Evolutionary conservation across 2,113 vertebrate species (phyloP).

Genomic region (Gallinago media): DNA sequence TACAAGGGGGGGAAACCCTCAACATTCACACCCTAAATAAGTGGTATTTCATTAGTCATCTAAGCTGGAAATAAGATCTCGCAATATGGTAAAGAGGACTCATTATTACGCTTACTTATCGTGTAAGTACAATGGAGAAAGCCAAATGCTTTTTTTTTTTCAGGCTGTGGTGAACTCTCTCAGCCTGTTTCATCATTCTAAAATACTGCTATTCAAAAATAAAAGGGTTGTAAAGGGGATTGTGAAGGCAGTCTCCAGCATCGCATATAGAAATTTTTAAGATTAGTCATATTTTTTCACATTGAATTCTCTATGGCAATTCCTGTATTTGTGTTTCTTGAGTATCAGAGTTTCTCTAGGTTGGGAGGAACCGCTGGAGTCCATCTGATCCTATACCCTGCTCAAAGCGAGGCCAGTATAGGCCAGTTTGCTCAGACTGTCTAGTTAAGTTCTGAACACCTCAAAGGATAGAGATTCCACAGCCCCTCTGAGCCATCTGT

Average conservation of each 20-base stretch:
- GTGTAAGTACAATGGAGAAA: neutral
- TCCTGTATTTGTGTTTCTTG: neutral
- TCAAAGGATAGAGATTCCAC: neutral
- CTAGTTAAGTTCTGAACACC: neutral
- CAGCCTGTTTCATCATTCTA: neutral
- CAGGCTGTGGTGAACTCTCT: neutral
- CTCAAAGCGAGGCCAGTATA: neutral
- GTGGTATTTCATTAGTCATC: neutral
- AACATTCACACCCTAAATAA: neutral
- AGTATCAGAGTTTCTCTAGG: neutral
- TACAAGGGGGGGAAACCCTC: neutral
- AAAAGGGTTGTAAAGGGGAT: neutral
- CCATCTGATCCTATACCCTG: neutral
- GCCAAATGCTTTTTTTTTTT: neutral
- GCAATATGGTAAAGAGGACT: neutral
- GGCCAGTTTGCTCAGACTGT: neutral
- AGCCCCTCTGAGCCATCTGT: neutral
- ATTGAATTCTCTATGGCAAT: neutral
- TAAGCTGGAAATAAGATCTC: neutral
- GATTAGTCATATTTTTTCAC: neutral
- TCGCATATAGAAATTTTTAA: neutral
- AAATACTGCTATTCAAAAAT: neutral
- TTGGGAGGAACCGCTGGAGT: neutral
- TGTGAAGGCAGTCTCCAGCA: neutral
- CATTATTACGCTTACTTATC: neutral